A percentile compares a stretch with the other conserved stretches of the same genome.
phyloP scores from a whole-genome alignment of 2,113 vertebrate genomes.

The Hipposideros armiger region DNA sequence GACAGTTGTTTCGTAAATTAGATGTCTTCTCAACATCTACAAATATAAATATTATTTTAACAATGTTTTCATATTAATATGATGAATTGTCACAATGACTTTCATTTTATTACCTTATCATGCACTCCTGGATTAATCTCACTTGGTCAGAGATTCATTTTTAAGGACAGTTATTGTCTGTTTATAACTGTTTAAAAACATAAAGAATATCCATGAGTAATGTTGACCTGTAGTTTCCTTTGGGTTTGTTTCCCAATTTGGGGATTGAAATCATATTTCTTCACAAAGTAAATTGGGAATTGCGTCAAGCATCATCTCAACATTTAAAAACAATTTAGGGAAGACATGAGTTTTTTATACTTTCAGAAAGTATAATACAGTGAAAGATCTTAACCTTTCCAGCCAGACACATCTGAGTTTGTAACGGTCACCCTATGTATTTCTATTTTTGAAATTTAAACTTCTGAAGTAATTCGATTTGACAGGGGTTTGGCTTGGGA shows the following conservation, averaged over 20 bases:
- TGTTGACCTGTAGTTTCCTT: background rate
- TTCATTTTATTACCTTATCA: slow-evolving; percentile 33
- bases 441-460: too few relatives aligned
- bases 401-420: slow-evolving; percentile 10
- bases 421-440: too few relatives aligned
- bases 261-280: background rate
- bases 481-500: too few relatives aligned
- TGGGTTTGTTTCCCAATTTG: background rate
- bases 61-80: slow-evolving; percentile 2
- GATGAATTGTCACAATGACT: background rate
- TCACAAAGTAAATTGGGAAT: background rate
- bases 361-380: background rate
- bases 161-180: slow-evolving; percentile 18
- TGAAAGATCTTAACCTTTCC: background rate
- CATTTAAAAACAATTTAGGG: background rate
- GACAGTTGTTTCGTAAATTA: background rate
- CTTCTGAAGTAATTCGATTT: too few relatives aligned
- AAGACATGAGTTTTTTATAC: background rate
- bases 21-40: background rate
- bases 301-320: background rate
- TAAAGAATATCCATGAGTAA: slow-evolving; percentile 40
- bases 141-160: slow-evolving; percentile 17
- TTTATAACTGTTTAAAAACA: slow-evolving; percentile 33
- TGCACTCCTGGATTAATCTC: background rate
- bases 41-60: background rate